Evolutionary conservation across 2,113 vertebrate genomes (phyloP).

Genomic region (Leiothrix lutea): DNA sequence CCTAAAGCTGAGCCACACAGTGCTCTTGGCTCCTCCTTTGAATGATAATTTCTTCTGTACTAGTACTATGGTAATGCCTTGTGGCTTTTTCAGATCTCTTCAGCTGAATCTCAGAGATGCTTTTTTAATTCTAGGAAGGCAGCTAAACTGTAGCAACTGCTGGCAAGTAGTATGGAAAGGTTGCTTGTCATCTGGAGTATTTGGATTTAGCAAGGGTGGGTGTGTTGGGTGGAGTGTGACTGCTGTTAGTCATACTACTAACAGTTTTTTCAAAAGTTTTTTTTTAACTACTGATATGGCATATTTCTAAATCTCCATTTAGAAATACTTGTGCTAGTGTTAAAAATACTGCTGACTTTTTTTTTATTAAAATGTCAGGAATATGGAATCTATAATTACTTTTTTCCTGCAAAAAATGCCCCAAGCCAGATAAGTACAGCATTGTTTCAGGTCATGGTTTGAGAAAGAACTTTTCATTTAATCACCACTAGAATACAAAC

Average conservation of each 20-base stretch:
- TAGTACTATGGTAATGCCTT: not conserved
- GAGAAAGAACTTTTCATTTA: not conserved
- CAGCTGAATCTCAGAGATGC: not conserved
- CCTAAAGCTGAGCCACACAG: not conserved
- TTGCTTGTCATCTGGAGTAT: slow-evolving; percentile 57
- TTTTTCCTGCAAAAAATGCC: not conserved
- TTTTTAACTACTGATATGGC: not conserved
- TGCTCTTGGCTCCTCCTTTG: not conserved
- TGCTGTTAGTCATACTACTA: slow-evolving; percentile 48
- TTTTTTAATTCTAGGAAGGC: not conserved
- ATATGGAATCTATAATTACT: not conserved
- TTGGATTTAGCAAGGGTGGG: slow-evolving; percentile 23
- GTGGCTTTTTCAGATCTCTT: not conserved
- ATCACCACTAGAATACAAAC: not conserved
- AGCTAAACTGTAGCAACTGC: not conserved
- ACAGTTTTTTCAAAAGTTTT: slow-evolving; percentile 11
- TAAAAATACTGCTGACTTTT: not conserved
- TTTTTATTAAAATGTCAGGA: not conserved
- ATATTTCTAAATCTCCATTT: not conserved
- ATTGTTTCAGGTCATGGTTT: not conserved
- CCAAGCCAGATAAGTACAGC: not conserved
- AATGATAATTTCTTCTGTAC: not conserved
- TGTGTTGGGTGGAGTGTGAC: slow-evolving; percentile 61
- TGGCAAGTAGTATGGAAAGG: slow-evolving; percentile 18
- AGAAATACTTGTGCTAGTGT: not conserved